Conservation (phyloP, 2,113 vertebrate genomes). For the human region DNA sequence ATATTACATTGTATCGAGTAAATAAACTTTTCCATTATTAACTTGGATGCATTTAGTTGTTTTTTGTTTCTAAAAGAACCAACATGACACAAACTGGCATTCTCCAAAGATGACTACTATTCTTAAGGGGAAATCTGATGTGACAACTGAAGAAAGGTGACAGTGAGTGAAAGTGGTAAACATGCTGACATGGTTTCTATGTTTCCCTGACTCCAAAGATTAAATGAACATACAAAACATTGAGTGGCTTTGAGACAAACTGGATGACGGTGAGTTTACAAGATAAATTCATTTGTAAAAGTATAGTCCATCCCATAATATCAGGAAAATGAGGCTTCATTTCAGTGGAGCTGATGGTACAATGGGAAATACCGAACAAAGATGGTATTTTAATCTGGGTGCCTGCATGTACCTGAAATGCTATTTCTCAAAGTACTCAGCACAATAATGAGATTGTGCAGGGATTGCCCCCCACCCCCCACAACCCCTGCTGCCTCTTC, state of each 20-base stretch:
- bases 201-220: not conserved
- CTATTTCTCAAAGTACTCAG: not conserved
- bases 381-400: not conserved
- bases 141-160: not conserved
- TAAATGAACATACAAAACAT: not conserved
- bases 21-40: conserved; percentile 17
- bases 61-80: conserved; percentile 27
- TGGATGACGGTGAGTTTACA: not conserved
- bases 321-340: not conserved
- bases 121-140: not conserved
- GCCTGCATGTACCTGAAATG: not conserved
- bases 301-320: not conserved
- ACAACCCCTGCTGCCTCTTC: no score
- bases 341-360: not conserved
- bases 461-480: no score
- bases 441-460: not conserved
- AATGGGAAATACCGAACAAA: not conserved
- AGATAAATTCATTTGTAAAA: not conserved
- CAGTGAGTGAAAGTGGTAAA: not conserved
- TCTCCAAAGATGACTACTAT: not conserved
- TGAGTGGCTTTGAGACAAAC: not conserved
- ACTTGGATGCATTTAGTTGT: not conserved
- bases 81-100: not conserved
- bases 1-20: not conserved
- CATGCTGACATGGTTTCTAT: not conserved